Evolutionary conservation across 2,797 vertebrate genomes (phyloP), one percentile per base, ranked within the genome.

Genomic region (Echiichthys vipera): DNA sequence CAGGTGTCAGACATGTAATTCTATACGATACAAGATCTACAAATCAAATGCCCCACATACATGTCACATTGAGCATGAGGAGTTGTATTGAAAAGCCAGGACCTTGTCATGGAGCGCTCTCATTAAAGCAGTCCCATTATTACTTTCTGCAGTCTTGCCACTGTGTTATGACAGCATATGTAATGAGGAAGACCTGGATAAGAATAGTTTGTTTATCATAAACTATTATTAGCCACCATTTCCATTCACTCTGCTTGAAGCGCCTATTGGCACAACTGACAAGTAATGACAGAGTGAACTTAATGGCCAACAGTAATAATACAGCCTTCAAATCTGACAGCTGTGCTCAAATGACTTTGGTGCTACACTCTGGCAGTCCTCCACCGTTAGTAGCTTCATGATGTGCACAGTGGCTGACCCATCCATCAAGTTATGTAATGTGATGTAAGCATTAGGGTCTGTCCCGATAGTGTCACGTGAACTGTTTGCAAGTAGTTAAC

Each of bases 171-270:
- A 75, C 75, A 77, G 46, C 40, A 40, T 65, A 53, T 56, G 57
- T 66, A 61, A 78, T 43, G 59, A 79, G 51, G 40, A 80, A 10
- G 65, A 64, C 67, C 32, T 71, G 42, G 63, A 63, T 24, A 15
- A 64, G 71, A 73, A 67, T 37, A 62, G n/a, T 47, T 83, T 77
- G 87, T 72, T 84, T 75, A 43, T 47, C 30, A 34, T 56, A 55
- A 79, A 62, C 42, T 81, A 75, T 80, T 79, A 81, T 90, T 58
- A 81, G 64, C 65, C 53, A 42, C 59, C 36, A n/a, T 71, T 80
- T 81, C 42, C 65, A 65, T 64, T 70, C 65, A 47, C 58, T 32
- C 37, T 14, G 63, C 12, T 43, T 61, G 54, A 78, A 63, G 62
- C 1, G 13, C 49, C 56, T 18, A 18, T 37, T 58, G 55, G 20